Base-by-base conservation (phyloP, 2,797 vertebrate genomes). In the Hafferia zeledoni region DNA sequence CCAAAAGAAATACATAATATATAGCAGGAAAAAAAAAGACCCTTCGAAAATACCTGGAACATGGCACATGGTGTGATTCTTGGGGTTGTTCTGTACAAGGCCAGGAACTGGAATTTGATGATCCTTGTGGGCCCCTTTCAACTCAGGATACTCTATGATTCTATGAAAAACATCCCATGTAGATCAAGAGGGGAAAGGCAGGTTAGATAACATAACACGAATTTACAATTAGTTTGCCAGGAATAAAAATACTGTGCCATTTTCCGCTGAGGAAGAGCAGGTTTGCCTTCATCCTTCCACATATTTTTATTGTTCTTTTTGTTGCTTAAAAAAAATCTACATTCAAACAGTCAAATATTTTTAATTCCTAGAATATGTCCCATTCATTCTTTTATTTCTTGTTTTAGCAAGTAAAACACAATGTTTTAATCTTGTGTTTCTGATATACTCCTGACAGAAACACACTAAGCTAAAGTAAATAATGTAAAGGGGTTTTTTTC, bases 391-490 rank as follows among this genome's bases (percentile, higher is more conserved):
- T 90, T 86, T 76, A 56, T 72, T 91, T 88, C 44, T 92, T 78
- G 11, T 30, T 64, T 92, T 89, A 69, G 46, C 25, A 71, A 86
- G 44, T 57, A 85, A 94, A 93, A 78, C 46, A 43, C 5, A 64
- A 68, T 61, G 23, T 87, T 94, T 85, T 68, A 78, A 81, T 83
- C 65, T 76, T 87, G 23, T 24, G 28, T 76, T 95, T 90, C 61
- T 87, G 78, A 70, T 60, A 77, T 57, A 28, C 18, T 89, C 47
- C 35, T 86, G 59, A 79, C 63, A 87, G 53, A 95, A 90, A 67
- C 41, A 61, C 50, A 60, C 31, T 33, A 80, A 83, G n/a, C 49
- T 92, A 71, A 90, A 80, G 22, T 35, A 41, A 91, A 95, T 74
- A 81, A 91, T 27, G 17, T 69, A 90, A 92, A 81, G 79, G 30